phyloP scores from a whole-genome alignment of 2,888 invertebrate genomes.

The Synergus japonicus region DNA sequence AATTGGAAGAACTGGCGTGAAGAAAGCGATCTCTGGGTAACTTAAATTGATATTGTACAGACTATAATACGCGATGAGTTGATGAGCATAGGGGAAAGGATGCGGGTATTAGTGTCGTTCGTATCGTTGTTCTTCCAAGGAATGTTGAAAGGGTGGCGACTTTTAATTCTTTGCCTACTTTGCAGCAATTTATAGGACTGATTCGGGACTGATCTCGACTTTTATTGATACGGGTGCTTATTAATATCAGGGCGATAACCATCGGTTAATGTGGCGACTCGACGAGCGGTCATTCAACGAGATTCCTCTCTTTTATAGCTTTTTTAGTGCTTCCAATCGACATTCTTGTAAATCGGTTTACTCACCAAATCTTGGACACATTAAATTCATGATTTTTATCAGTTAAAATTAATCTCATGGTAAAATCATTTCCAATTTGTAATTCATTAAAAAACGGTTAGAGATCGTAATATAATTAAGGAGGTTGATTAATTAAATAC shows the following conservation, averaged over 20 bases:
- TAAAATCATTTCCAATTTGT: not conserved
- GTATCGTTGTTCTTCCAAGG: constrained; percentile 20
- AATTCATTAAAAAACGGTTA: too few relatives aligned
- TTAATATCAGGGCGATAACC: constrained; percentile 38
- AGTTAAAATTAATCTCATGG: not conserved
- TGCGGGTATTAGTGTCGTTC: constrained; percentile 22
- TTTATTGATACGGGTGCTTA: constrained; percentile 41
- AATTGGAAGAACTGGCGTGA: not conserved
- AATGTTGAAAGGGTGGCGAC: constrained; percentile 32
- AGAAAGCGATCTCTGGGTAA: not conserved
- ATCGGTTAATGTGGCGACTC: constrained; percentile 15
- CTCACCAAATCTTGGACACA: not conserved
- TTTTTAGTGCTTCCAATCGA: constrained; percentile 16
- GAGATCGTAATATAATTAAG: too few relatives aligned
- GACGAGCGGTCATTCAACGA: constrained; percentile 10
- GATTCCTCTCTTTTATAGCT: constrained; percentile 25
- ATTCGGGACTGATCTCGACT: constrained; percentile 18
- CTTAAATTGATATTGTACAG: not conserved
- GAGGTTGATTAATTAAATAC: too few relatives aligned
- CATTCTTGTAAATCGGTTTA: constrained; percentile 26
- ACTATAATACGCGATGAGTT: constrained; percentile 27
- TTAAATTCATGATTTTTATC: not conserved
- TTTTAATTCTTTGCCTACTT: constrained; percentile 34
- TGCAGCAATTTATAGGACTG: constrained; percentile 28
- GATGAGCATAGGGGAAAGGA: constrained; percentile 5